Evolutionary conservation across 2,113 vertebrate genomes (phyloP).

Genomic region (Pluvialis apricaria): DNA sequence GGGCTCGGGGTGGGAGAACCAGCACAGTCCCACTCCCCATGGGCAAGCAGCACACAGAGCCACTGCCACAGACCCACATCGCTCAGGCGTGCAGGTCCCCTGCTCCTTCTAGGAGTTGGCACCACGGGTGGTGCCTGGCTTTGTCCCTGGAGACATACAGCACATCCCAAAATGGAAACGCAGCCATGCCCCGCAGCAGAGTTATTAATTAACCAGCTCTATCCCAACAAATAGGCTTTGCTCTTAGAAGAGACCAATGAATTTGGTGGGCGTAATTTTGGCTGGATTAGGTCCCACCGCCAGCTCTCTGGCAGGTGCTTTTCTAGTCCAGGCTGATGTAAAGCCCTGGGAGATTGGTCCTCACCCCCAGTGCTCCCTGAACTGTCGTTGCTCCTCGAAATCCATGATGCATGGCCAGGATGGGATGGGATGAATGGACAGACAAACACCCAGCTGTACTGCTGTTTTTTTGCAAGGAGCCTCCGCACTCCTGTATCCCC

Average conservation of each 20-base stretch:
- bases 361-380: fast-evolving
- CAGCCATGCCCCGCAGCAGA: neutral
- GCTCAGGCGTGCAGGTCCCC: fast-evolving
- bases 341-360: neutral
- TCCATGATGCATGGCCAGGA: too few relatives aligned
- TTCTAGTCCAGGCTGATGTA: neutral
- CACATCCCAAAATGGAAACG: fast-evolving
- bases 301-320: neutral
- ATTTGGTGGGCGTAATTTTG: neutral
- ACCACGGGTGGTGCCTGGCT: fast-evolving
- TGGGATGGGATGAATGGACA: too few relatives aligned
- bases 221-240: neutral
- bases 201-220: neutral
- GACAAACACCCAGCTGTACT: fast-evolving
- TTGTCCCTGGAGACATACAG: fast-evolving
- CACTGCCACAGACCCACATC: fast-evolving
- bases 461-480: neutral
- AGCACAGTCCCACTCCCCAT: fast-evolving
- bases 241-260: fast-evolving
- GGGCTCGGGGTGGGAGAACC: fast-evolving
- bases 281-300: neutral
- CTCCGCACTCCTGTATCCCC: too few relatives aligned
- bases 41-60: fast-evolving
- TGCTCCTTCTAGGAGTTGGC: neutral
- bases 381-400: neutral